phyloP scores from a whole-genome alignment of 30 jellyfish, hydroid and myxozoan species.

The Turritopsis rubra region DNA sequence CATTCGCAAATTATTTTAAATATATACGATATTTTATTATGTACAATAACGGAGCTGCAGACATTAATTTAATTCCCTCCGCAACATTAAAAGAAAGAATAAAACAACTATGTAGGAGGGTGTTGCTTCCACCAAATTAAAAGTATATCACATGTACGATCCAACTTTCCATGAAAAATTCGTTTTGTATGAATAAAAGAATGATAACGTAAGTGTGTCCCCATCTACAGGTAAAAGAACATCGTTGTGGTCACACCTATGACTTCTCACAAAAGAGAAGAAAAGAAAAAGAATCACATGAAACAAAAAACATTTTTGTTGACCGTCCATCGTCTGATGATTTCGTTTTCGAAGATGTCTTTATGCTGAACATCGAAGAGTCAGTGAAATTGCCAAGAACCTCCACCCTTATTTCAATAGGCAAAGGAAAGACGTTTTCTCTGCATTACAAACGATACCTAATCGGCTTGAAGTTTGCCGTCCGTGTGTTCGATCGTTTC shows the following conservation, averaged over 20 bases:
- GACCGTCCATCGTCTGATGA: no score
- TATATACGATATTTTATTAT: not conserved
- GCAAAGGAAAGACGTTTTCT: not conserved
- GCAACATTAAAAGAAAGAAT: not conserved
- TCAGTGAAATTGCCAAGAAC: not conserved
- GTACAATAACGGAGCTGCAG: not conserved
- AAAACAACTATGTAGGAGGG: not conserved
- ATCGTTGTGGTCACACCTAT: no score
- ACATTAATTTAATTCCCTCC: no score
- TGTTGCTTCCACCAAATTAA: not conserved
- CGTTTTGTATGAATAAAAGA: no score
- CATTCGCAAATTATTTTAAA: not conserved
- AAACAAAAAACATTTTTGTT: no score
- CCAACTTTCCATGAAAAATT: not conserved
- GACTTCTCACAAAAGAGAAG: no score
- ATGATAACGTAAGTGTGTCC: not conserved
- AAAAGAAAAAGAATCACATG: no score
- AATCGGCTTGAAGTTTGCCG: constrained; percentile 20
- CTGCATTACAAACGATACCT: not conserved
- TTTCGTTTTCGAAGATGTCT: no score
- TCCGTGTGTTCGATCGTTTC: constrained; percentile 27
- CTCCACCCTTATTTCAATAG: not conserved
- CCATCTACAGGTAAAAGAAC: no score
- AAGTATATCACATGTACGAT: not conserved
- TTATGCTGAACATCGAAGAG: no score